Base-by-base conservation (phyloP, 2,888 invertebrate genomes). In the Brachyptera risi region DNA sequence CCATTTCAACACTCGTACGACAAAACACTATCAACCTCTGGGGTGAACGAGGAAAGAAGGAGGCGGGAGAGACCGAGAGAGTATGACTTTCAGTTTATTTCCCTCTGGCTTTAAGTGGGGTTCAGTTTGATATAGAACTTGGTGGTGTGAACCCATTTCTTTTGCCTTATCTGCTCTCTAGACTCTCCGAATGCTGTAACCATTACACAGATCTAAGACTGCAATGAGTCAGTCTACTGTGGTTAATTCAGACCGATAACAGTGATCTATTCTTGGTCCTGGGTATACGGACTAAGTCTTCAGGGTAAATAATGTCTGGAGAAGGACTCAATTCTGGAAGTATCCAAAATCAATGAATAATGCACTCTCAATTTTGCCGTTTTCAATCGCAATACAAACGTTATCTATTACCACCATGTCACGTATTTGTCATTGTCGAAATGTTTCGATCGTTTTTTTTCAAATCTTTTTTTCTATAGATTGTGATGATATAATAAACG, bases 231-330 rank as follows among this genome's bases (percentile, higher is more conserved):
- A 38, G 38, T 19, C 13, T 38, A 38, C 50, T n/a, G 47, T 27
- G 54, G 59, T 50, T 59, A 59, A 59, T 59, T 59, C 31, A 26
- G n/a, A 42, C 40, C 38, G 54, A 59, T 54, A 59, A 38, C 40
- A 49, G 42, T 54, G 59, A 59, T 51, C 50, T 51, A 51, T 17
- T 15, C 3, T 26, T 49, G 13, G 35, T 5, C 11, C n/a, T 40
- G 42, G 49, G 49, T 11, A n/a, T n/a, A 27, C 17, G n/a, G 31
- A 51, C 17, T 4, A 51, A 51, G 50, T 27, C 50, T 27, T 51
- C 31, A 17, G 50, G 24, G 50, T 24, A 51, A 51, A 27, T 51
- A 51, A 51, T 27, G 50, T 24, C 50, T 27, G 17, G 27, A 27
- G n/a, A n/a, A n/a, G 17, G 50, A 51, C 17, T 51, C 50, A 27